A percentile compares a stretch with the other conserved stretches of the same genome.
Evolutionary conservation across 2,888 invertebrate species (phyloP).

Genomic region (Nomada lathburiana): DNA sequence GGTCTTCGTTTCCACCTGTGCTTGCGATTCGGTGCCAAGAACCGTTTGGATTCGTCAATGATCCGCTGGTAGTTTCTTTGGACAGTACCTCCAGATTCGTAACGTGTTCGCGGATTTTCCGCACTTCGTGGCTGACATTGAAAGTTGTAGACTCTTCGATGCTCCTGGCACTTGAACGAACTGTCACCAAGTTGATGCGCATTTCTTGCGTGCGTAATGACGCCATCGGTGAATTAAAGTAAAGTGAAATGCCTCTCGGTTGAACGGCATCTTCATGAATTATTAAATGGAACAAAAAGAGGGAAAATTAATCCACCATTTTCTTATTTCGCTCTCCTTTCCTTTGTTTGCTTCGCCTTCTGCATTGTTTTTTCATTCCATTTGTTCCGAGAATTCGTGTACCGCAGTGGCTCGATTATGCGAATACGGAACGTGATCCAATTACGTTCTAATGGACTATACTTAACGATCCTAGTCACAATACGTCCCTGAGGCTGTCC

Average conservation of each 20-base stretch:
- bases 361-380: too few species aligned
- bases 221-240: too few species aligned
- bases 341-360: too few species aligned
- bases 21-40: constrained; percentile 17
- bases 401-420: background rate
- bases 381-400: background rate
- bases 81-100: background rate
- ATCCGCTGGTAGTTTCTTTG: background rate
- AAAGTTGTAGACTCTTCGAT: background rate
- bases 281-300: too few species aligned
- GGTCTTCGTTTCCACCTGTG: constrained; percentile 46
- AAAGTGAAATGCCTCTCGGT: too few species aligned
- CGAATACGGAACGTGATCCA: constrained; percentile 3
- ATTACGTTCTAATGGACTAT: background rate
- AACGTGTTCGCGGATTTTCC: background rate
- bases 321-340: too few species aligned
- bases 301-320: too few species aligned
- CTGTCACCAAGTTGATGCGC: background rate
- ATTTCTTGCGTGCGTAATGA: background rate
- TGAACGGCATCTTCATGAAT: too few species aligned
- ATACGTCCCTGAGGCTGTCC: background rate
- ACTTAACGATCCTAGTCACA: constrained; percentile 3
- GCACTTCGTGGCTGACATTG: background rate
- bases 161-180: background rate
- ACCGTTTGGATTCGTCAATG: background rate